A percentile compares a stretch with the other conserved stretches of the same genome.
phyloP scores from a whole-genome alignment of 2,113 vertebrate genomes.

The Oryctolagus cuniculus region DNA sequence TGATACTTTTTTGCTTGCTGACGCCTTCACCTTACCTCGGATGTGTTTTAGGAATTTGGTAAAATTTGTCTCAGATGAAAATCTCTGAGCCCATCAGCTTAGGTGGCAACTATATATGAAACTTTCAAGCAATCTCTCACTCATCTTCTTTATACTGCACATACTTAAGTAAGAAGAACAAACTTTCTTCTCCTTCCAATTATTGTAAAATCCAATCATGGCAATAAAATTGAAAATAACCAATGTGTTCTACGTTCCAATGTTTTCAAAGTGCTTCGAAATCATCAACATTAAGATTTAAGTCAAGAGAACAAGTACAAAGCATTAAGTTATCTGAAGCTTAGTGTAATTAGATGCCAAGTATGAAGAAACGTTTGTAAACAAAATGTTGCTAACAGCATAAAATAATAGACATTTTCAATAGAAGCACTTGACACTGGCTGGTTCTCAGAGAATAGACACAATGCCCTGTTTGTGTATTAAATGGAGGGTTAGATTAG shows the following conservation, averaged over 20 bases:
- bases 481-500: background rate
- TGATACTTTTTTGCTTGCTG: background rate
- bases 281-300: slow-evolving; percentile 66
- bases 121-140: background rate
- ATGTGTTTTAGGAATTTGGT: background rate
- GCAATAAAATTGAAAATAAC: slow-evolving; percentile 47
- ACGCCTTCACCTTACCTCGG: background rate
- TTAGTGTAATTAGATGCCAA: slow-evolving; percentile 68
- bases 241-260: background rate
- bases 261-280: slow-evolving; percentile 56
- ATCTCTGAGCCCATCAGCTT: background rate
- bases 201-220: slow-evolving; percentile 57
- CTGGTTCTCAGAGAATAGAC: slow-evolving; percentile 24
- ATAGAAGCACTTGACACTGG: slow-evolving; percentile 33
- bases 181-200: slow-evolving; percentile 16
- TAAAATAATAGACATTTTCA: slow-evolving; percentile 57
- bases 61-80: background rate
- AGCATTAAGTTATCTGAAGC: slow-evolving; percentile 18
- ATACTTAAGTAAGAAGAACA: background rate
- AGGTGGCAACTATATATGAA: background rate
- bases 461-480: background rate
- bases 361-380: slow-evolving; percentile 64
- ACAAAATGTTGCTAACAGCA: slow-evolving; percentile 45
- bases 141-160: background rate
- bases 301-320: slow-evolving; percentile 21